Evolutionary conservation across 2,888 invertebrate genomes (phyloP).

Genomic region (Carcina quercana): DNA sequence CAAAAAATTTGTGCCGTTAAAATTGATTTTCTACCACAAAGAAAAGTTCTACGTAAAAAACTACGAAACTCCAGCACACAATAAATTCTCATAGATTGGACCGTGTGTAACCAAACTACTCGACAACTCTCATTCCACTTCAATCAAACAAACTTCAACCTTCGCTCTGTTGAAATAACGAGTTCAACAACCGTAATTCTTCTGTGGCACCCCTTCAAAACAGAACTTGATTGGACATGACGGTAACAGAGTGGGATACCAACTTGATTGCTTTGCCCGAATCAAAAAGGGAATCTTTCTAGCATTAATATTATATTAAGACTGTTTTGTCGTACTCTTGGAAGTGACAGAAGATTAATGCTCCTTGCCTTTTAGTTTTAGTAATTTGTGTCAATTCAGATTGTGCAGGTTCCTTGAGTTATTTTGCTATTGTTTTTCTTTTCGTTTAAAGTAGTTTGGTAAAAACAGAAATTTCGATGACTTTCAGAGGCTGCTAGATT

Average conservation of each 20-base stretch:
- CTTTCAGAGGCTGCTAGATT: no score
- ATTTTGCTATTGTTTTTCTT: no score
- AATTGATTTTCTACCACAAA: no score
- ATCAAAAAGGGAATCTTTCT: constrained; percentile 32
- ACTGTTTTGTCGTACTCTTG: constrained; percentile 2
- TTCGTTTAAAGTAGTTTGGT: no score
- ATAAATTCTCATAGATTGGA: not conserved
- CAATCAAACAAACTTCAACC: not conserved
- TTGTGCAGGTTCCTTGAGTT: no score
- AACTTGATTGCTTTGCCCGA: constrained; percentile 37
- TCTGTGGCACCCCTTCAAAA: constrained; percentile 10
- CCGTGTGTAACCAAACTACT: not conserved
- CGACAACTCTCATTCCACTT: constrained; percentile 16
- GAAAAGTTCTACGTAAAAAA: no score
- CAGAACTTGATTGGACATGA: constrained; percentile 45
- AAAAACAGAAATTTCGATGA: no score
- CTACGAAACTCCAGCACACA: no score
- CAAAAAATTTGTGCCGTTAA: no score
- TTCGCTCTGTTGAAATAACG: not conserved
- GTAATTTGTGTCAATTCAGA: no score
- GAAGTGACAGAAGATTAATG: constrained; percentile 3
- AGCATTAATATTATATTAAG: constrained; percentile 28
- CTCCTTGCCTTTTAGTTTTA: no score
- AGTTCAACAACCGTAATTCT: not conserved
- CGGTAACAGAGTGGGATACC: constrained; percentile 42